These are phyloP conservation scores for Strigamia maritima DNA, from an alignment of 2,888 invertebrate genomes.

Conservation along the genomic window DNA sequence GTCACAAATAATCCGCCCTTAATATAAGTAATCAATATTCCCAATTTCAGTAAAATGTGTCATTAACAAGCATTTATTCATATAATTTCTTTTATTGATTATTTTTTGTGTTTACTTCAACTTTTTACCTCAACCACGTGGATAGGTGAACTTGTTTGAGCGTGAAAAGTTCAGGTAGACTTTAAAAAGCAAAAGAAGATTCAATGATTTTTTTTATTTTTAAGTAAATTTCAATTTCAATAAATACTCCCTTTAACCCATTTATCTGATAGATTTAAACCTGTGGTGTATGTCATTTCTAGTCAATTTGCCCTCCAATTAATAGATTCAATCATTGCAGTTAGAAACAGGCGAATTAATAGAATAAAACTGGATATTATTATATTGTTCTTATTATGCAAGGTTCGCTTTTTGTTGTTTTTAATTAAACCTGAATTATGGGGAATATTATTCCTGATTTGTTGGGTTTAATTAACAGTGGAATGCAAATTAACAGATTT, in stretches of 20 bases:
- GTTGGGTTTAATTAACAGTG: not conserved
- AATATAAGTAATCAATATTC: not conserved
- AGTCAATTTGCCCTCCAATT: slow-evolving; percentile 19
- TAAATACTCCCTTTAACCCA: not conserved
- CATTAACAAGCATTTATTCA: too few relatives aligned
- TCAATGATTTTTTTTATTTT: not conserved
- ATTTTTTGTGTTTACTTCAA: not conserved
- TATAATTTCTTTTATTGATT: not conserved
- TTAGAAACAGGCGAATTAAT: slow-evolving; percentile 11
- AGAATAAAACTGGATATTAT: not conserved
- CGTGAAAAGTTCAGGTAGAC: not conserved
- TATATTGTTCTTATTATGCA: not conserved
- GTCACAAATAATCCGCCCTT: slow-evolving; percentile 26
- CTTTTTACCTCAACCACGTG: not conserved
- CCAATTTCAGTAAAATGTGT: not conserved
- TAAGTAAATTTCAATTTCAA: not conserved
- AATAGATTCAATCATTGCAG: slow-evolving; percentile 21
- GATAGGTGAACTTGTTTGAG: not conserved
- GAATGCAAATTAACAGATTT: not conserved
- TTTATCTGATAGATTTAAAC: slow-evolving; percentile 1
- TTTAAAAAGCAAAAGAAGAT: too few relatives aligned
- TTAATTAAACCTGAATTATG: not conserved
- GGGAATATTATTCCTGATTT: not conserved
- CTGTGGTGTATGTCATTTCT: slow-evolving; percentile 21
- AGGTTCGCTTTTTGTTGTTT: not conserved